phyloP scores from a whole-genome alignment of 2,113 vertebrate genomes.

The Corythoichthys intestinalis region DNA sequence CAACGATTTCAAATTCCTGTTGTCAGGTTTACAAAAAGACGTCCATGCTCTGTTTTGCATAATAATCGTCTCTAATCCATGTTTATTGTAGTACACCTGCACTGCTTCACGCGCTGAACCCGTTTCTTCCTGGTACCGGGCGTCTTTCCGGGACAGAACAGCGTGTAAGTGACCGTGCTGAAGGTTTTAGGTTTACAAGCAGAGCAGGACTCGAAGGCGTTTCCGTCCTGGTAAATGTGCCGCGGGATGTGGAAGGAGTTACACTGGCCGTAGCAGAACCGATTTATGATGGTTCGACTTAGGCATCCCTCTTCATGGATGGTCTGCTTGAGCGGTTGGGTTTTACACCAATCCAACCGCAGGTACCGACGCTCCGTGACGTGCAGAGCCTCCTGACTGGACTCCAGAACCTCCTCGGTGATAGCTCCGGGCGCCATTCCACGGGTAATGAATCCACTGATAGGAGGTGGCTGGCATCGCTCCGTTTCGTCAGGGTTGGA shows the following conservation, averaged over 20 bases:
- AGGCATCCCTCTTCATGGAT: slow-evolving; percentile 90
- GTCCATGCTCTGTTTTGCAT: not conserved
- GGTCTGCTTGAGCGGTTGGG: slow-evolving; percentile 92
- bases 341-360: slow-evolving; percentile 94
- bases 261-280: slow-evolving; percentile 96
- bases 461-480: slow-evolving; percentile 73
- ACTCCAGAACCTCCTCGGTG: slow-evolving; percentile 88
- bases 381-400: slow-evolving; percentile 91
- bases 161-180: slow-evolving; percentile 89
- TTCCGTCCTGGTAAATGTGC: slow-evolving; percentile 85
- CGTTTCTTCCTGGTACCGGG: slow-evolving; percentile 87
- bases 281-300: slow-evolving; percentile 89
- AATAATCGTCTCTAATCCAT: slow-evolving; percentile 71
- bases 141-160: slow-evolving; percentile 86
- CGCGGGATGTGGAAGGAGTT: slow-evolving; percentile 97
- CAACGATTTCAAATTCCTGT: not conserved
- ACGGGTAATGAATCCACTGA: slow-evolving; percentile 72
- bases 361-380: slow-evolving; percentile 93
- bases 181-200: slow-evolving; percentile 92
- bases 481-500: slow-evolving; percentile 83
- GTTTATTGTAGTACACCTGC: slow-evolving; percentile 89
- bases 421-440: slow-evolving; percentile 72
- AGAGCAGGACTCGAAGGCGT: slow-evolving; percentile 91
- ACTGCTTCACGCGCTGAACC: slow-evolving; percentile 92
- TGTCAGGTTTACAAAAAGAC: not conserved